These are phyloP conservation scores for Callithrix jacchus DNA, from an alignment of 2,113 vertebrate genomes.

Conservation along the genomic window DNA sequence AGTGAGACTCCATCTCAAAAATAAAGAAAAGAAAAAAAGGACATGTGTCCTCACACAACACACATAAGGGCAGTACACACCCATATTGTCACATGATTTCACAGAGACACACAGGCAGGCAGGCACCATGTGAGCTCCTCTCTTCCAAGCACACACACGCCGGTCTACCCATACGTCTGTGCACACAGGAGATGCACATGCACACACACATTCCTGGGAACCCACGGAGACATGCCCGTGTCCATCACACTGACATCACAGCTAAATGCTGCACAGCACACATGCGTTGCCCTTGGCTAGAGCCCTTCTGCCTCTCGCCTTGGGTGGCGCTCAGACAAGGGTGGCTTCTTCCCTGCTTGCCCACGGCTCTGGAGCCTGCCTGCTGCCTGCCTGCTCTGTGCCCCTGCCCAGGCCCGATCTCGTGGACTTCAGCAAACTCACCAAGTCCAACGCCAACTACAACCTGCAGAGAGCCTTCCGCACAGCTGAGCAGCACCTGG, in stretches of 20 bases:
- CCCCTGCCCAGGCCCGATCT: conserved; percentile 88
- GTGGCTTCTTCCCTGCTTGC: background rate
- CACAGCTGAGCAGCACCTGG: conserved; percentile 92
- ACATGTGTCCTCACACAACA: fast-evolving
- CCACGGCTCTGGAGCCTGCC: conserved; percentile 14
- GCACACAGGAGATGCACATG: background rate
- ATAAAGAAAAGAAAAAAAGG: too few species aligned
- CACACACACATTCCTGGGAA: background rate
- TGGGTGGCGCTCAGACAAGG: conserved; percentile 6
- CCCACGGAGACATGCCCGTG: background rate
- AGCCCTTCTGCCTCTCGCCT: background rate
- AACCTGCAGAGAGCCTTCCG: conserved; percentile 97
- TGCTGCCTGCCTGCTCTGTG: background rate
- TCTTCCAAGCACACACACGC: background rate
- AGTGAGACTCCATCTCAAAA: too few species aligned
- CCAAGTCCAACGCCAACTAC: conserved; percentile 94
- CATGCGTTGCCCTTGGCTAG: background rate
- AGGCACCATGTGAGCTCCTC: background rate
- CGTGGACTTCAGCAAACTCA: conserved; percentile 94
- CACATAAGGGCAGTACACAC: background rate
- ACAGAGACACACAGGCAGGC: background rate
- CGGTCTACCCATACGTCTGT: background rate
- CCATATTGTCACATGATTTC: fast-evolving
- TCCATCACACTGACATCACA: too few species aligned
- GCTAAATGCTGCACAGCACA: too few species aligned